phyloP scores from a whole-genome alignment of 2,113 vertebrate species.

The Calidris pugnax region DNA sequence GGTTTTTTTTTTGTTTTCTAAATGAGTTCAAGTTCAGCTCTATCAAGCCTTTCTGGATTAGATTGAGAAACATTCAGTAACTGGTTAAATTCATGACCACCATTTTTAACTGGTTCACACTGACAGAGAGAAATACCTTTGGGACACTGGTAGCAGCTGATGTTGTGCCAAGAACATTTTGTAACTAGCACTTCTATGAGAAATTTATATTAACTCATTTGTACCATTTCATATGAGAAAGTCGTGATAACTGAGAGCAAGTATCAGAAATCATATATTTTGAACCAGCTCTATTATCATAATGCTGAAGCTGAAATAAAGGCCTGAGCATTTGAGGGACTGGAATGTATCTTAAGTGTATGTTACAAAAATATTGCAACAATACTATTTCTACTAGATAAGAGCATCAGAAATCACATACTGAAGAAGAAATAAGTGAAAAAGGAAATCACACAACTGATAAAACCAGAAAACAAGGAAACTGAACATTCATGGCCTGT shows the following conservation, averaged over 20 bases:
- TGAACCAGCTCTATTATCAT: background rate
- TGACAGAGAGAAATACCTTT: background rate
- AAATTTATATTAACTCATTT: background rate
- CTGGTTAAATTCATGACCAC: background rate
- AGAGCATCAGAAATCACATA: background rate
- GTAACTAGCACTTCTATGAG: background rate
- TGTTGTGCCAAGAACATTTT: background rate
- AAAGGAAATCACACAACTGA: rapidly evolving
- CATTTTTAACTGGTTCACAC: background rate
- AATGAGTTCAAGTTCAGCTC: background rate
- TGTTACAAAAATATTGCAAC: background rate
- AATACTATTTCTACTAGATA: background rate
- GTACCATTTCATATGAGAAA: background rate
- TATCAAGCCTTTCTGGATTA: background rate
- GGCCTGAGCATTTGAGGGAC: rapidly evolving
- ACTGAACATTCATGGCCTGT: background rate
- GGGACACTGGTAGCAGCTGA: background rate
- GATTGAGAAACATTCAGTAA: background rate
- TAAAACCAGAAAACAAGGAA: background rate
- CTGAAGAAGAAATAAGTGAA: background rate
- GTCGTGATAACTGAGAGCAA: background rate
- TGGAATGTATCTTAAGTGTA: background rate
- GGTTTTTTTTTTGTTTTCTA: background rate
- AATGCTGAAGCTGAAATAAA: background rate
- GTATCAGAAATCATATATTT: background rate